Evolutionary conservation across 2,888 invertebrate species (phyloP).

Genomic region (Spodoptera exigua): DNA sequence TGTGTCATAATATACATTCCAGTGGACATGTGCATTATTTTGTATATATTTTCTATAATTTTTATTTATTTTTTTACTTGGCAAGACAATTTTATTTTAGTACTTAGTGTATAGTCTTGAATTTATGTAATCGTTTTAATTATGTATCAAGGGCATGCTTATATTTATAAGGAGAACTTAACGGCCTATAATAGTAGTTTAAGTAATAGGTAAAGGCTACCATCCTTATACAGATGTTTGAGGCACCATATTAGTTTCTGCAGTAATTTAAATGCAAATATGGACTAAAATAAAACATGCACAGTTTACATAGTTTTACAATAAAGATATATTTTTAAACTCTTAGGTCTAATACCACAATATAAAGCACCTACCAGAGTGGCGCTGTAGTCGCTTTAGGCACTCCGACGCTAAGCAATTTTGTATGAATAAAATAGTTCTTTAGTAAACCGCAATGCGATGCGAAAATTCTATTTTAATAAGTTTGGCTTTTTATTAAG

Average conservation of each 20-base stretch:
- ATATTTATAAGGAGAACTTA: constrained; percentile 13
- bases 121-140: constrained; percentile 12
- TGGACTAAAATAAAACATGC: no score
- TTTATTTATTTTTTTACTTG: constrained; percentile 22
- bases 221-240: constrained; percentile 1
- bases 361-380: no score
- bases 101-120: constrained; percentile 4
- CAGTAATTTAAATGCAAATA: no score
- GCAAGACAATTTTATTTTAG: constrained; percentile 16
- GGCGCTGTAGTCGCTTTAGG: no score
- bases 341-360: no score
- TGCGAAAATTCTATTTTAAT: no score
- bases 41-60: constrained; percentile 18
- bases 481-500: no score
- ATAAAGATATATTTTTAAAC: no score
- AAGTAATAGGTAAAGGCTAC: constrained; percentile 5
- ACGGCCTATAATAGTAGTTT: constrained; percentile 22
- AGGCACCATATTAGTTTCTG: not conserved
- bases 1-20: constrained; percentile 41
- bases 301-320: no score
- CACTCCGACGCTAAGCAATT: no score
- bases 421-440: no score
- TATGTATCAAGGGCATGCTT: constrained; percentile 13
- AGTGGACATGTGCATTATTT: constrained; percentile 22
- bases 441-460: no score